These are phyloP conservation scores for Kobus ellipsiprymnus DNA, from an alignment of 2,113 vertebrate genomes.

Conservation along the genomic window DNA sequence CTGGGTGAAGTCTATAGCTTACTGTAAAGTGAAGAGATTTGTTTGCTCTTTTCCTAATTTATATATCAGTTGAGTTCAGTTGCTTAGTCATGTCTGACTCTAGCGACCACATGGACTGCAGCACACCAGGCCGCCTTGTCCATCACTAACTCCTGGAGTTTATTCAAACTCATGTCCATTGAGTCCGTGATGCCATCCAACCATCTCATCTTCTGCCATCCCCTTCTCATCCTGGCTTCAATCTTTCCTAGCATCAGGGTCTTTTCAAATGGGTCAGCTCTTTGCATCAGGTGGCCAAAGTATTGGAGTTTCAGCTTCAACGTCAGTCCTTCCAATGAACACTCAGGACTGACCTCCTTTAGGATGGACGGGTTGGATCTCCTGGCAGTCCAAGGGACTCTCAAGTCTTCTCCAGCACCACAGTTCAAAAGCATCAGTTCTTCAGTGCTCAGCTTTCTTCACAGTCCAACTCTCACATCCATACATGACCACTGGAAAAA, in stretches of 20 bases:
- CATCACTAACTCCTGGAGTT: background rate
- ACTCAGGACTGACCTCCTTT: background rate
- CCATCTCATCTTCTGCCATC: background rate
- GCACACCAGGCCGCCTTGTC: background rate
- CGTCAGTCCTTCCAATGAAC: background rate
- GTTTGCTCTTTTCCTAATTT: background rate
- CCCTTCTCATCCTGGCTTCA: background rate
- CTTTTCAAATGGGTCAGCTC: background rate
- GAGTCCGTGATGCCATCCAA: background rate
- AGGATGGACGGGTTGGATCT: background rate
- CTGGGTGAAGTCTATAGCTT: background rate
- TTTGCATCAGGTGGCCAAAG: background rate
- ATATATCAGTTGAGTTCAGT: background rate
- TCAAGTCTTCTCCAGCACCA: background rate
- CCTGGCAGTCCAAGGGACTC: background rate
- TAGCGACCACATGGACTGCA: background rate
- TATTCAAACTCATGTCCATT: background rate
- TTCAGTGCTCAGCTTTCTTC: background rate
- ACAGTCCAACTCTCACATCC: background rate
- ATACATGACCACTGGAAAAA: background rate
- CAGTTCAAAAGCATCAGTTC: background rate
- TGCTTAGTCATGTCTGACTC: background rate
- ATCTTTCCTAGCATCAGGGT: background rate
- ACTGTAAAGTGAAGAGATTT: background rate
- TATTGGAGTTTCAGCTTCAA: background rate